Base-by-base conservation (phyloP, 2,888 invertebrate species). In the Byasa hedistus region DNA sequence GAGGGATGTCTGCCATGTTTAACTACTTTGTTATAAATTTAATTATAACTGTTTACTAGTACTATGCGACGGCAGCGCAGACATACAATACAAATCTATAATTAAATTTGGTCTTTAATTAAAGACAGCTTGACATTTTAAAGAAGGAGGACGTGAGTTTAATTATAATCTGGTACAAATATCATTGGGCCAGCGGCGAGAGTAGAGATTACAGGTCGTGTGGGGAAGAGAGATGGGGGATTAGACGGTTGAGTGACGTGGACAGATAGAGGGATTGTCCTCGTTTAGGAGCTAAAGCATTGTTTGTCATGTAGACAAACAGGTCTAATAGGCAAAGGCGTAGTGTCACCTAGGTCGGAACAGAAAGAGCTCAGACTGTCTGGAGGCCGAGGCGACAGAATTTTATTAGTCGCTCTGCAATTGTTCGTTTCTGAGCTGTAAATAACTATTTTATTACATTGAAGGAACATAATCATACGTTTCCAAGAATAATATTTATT, bases 71-170 rank as follows among this genome's bases (percentile, higher is more conserved):
- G 61, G 39, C 36, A 23, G 22, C 48, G 44, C 57, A 59, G 36
- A 69, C 51, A 63, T 48, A 63, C 48, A 44, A 57, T 57, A 76
- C 77, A 75, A 74, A 79, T 84, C 87, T 88, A 89, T 86, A 82
- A 86, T 84, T 87, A 88, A 76, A 75, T 76, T 75, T 69, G 71
- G 76, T 79, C 79, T 87, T 87, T 90, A 91, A 91, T 91, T 91
- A 89, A 87, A 89, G 81, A 85, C 86, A 85, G 87, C 85, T 85
- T 91, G 91, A 90, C 91, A 91, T 91, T 91, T 91, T 82, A 87
- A 86, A 89, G 86, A 89, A 91, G 80, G 87, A 89, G 91, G 91
- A 86, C 91, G 85, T 87, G 79, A 76, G 86, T 87, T 87, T 89
- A 89, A 89, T 87, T 89, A 85, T 87, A 87, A 84, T 87, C 83